Conservation (phyloP, 2,113 vertebrate species). For the Toxotes chatareus region DNA sequence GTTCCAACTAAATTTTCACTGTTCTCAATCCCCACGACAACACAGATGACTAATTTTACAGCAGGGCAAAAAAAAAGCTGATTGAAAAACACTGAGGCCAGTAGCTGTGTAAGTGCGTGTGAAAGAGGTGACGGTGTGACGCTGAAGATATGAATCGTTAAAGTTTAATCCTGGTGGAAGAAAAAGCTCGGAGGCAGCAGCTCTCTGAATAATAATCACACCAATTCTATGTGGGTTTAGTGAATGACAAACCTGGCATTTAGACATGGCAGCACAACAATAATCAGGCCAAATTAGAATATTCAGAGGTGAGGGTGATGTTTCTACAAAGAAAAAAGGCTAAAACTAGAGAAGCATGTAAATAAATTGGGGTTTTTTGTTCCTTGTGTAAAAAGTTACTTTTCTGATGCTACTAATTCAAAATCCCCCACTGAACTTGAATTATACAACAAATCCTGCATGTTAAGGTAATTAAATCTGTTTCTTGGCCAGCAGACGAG, state of each 20-base stretch:
- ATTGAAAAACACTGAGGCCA: slow-evolving; percentile 32
- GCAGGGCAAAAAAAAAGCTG: slow-evolving; percentile 33
- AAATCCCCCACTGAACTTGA: not conserved
- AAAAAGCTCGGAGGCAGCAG: slow-evolving; percentile 32
- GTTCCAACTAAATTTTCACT: slow-evolving; percentile 21
- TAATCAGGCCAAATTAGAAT: slow-evolving; percentile 5
- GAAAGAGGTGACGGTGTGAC: not conserved
- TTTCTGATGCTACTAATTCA: not conserved
- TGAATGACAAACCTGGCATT: slow-evolving; percentile 64
- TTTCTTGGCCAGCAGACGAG: not conserved
- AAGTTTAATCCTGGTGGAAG: slow-evolving; percentile 53
- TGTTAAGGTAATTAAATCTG: slow-evolving; percentile 15
- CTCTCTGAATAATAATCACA: slow-evolving; percentile 55
- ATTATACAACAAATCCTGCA: slow-evolving; percentile 8
- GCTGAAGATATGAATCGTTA: slow-evolving; percentile 38
- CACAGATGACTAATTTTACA: slow-evolving; percentile 37
- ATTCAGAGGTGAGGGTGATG: slow-evolving; percentile 3
- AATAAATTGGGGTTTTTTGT: no score
- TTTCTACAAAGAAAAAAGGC: not conserved
- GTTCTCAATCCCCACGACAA: slow-evolving; percentile 3
- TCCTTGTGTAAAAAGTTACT: not conserved
- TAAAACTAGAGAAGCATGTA: slow-evolving; percentile 15
- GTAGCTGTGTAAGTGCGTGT: slow-evolving; percentile 3
- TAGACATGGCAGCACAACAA: slow-evolving; percentile 43
- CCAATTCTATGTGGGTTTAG: slow-evolving; percentile 15